phyloP scores from a whole-genome alignment of 2,888 invertebrate genomes.

The Ornithoptera alexandrae region DNA sequence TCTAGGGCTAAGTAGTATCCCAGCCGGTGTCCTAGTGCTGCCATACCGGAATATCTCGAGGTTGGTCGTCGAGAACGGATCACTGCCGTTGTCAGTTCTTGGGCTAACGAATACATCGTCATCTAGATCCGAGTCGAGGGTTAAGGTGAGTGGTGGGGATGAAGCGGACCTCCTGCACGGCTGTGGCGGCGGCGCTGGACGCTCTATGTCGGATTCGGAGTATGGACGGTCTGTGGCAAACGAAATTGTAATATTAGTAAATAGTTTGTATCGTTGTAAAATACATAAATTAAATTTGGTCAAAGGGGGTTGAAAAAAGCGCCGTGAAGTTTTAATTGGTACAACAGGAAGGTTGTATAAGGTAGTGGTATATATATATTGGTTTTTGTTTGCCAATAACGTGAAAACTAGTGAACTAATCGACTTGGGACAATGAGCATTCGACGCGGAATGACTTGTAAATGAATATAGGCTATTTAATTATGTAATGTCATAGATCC shows the following conservation, averaged over 20 bases:
- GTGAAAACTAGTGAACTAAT: too few relatives aligned
- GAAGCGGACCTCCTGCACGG: conserved; percentile 65
- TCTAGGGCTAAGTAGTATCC: conserved; percentile 65
- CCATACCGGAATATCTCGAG: conserved; percentile 69
- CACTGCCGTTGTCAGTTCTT: conserved; percentile 60
- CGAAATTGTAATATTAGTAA: not conserved
- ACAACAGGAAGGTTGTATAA: too few relatives aligned
- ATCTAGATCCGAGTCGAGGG: conserved; percentile 67
- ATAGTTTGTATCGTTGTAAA: not conserved
- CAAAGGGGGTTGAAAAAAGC: too few relatives aligned
- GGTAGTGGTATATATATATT: too few relatives aligned
- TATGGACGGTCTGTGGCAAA: conserved; percentile 64
- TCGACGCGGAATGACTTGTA: too few relatives aligned
- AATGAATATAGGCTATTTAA: too few relatives aligned
- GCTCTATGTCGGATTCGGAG: conserved; percentile 66
- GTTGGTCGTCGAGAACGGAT: conserved; percentile 63
- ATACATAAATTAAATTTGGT: too few relatives aligned
- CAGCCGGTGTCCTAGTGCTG: conserved; percentile 66
- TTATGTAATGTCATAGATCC: too few relatives aligned
- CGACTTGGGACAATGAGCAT: too few relatives aligned
- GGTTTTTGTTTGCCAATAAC: too few relatives aligned
- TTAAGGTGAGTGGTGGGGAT: conserved; percentile 62
- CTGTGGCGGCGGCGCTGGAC: conserved; percentile 45
- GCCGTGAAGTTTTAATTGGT: too few relatives aligned
- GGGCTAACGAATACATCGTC: conserved; percentile 73